These are phyloP conservation scores for Teleogryllus oceanicus DNA, from an alignment of 2,888 invertebrate species.

Conservation along the genomic window DNA sequence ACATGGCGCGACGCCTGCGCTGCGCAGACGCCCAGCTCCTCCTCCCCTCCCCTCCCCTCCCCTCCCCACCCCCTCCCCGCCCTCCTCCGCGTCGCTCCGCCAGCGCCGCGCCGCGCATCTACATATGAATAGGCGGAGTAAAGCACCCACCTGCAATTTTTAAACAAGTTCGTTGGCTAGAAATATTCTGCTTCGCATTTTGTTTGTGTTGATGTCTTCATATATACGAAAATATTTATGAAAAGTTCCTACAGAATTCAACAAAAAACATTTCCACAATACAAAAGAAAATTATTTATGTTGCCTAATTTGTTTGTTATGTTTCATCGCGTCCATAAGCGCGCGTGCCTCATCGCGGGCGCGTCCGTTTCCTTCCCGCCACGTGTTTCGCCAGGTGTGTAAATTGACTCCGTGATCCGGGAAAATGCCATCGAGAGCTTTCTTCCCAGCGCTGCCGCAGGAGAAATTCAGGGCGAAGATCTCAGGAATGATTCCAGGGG, in stretches of 20 bases:
- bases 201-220: constrained; percentile 1
- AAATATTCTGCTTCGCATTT: not conserved
- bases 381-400: not conserved
- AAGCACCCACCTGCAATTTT: constrained; percentile 18
- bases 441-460: too few species aligned
- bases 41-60: not conserved
- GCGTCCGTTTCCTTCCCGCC: not conserved
- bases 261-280: not conserved
- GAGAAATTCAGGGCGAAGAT: not conserved
- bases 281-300: not conserved
- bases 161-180: constrained; percentile 18
- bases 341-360: not conserved
- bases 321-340: not conserved
- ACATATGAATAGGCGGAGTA: not conserved
- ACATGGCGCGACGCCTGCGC: not conserved
- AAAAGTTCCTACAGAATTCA: not conserved
- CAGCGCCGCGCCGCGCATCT: constrained; percentile 2
- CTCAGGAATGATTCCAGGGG: not conserved
- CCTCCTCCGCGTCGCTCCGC: not conserved
- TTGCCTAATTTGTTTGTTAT: not conserved
- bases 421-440: too few species aligned
- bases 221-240: constrained; percentile 7
- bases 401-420: too few species aligned
- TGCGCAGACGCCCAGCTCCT: not conserved
- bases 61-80: not conserved